Percentiles rank a stretch among this genome's conserved stretches.
Conservation (phyloP, 2,113 vertebrate species). For the rabbit (Oryctolagus cuniculus) region mOryCun1.1 NC_091433.1:28713001-28713500, state of each 20-base stretch:
- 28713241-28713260: not conserved
- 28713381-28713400: not conserved
- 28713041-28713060: slow-evolving; percentile 23
- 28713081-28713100: not conserved
- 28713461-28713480: not conserved
- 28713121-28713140: not conserved
- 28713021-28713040: not conserved
- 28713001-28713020: not conserved
- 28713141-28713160: not conserved
- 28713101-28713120: not conserved
- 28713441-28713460: not conserved
- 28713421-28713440: slow-evolving; percentile 46
- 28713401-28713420: slow-evolving; percentile 2
- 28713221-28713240: not conserved
- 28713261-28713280: not conserved
- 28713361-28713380: not conserved
- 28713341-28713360: not conserved
- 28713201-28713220: not conserved
- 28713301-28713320: not conserved
- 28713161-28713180: not conserved
- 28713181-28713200: not conserved
- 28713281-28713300: not conserved
- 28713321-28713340: rapidly evolving
- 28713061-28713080: not conserved
- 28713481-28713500: not conserved